A percentile compares a stretch with the other conserved stretches of the same genome.
phyloP scores from a whole-genome alignment of 2,797 vertebrate species.

The Anguilla marmorata region DNA sequence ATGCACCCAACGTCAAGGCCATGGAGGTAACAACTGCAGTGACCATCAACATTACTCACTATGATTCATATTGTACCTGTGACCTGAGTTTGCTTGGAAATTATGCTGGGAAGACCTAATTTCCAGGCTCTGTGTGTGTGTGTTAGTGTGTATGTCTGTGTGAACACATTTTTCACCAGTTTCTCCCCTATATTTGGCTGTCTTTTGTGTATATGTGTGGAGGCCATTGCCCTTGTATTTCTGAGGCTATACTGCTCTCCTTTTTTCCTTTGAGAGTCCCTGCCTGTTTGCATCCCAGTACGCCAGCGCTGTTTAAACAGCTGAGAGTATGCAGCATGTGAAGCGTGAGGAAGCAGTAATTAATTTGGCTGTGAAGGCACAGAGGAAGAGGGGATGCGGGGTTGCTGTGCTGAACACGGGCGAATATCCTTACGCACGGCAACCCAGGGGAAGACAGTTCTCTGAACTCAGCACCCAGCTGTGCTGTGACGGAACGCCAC shows the following conservation, averaged over 20 bases:
- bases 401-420: neutral
- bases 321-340: neutral
- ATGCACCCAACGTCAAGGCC: neutral
- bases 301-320: neutral
- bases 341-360: neutral
- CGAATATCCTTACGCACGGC: neutral
- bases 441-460: neutral
- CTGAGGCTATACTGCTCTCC: neutral
- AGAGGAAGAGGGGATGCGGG: neutral
- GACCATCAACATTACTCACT: neutral
- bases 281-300: neutral
- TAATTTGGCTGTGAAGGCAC: neutral
- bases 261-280: neutral
- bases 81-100: neutral
- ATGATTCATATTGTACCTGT: neutral
- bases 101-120: neutral
- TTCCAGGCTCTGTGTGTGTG: neutral
- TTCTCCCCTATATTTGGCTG: neutral
- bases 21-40: neutral
- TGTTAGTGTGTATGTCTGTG: neutral
- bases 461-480: neutral
- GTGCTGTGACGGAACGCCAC: neutral
- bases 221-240: neutral
- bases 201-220: neutral
- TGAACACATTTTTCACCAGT: neutral